These are phyloP conservation scores for Odontothrips loti DNA, from an alignment of 2,888 invertebrate genomes.

Conservation along the genomic window DNA sequence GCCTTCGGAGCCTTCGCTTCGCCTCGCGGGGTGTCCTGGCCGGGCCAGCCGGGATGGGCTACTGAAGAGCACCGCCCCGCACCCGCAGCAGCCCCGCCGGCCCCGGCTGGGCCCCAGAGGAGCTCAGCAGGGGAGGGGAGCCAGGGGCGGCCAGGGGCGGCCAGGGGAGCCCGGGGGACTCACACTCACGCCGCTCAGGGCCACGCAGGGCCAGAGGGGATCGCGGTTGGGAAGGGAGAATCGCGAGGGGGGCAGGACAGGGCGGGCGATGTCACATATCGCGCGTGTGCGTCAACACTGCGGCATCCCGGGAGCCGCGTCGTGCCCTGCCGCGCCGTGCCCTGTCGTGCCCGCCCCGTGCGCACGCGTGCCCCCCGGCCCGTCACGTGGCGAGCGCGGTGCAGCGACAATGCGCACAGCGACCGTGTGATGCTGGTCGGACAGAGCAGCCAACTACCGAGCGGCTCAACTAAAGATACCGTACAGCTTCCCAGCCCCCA, in stretches of 20 bases:
- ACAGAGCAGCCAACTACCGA: neutral
- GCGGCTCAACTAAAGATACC: no score
- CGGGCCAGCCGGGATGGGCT: conserved; percentile 16
- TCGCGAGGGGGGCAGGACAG: neutral
- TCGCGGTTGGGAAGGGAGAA: neutral
- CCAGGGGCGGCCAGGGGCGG: neutral
- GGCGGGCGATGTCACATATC: neutral
- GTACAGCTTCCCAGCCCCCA: no score
- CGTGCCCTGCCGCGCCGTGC: no score
- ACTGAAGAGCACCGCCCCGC: neutral
- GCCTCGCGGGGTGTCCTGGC: conserved; percentile 20
- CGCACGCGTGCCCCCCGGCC: neutral
- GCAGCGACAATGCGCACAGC: neutral
- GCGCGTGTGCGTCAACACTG: neutral
- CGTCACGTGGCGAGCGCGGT: neutral
- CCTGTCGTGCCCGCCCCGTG: no score
- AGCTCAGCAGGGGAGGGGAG: neutral
- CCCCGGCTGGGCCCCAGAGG: neutral
- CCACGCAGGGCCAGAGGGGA: neutral
- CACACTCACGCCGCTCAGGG: conserved; percentile 16
- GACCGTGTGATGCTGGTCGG: neutral
- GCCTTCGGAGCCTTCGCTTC: neutral
- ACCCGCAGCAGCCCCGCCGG: conserved; percentile 11
- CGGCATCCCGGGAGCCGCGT: no score
- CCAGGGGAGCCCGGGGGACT: neutral